Base-by-base conservation (phyloP, 2,113 vertebrate genomes). In the Microtus montanus region DNA sequence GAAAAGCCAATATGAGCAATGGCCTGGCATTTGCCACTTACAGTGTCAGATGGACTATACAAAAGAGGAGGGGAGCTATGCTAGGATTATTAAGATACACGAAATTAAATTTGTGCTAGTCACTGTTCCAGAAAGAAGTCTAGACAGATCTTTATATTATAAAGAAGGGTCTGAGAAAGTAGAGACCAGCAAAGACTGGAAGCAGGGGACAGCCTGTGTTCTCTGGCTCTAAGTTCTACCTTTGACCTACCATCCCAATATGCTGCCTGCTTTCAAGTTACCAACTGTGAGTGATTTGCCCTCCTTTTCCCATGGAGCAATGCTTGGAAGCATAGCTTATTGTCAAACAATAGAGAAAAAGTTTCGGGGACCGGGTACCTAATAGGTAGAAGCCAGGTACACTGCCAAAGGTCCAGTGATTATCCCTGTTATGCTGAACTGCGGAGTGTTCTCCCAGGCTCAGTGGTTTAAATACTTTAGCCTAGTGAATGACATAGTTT, bases 181-280 rank as follows among this genome's bases (percentile, higher is more conserved):
- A 22, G 2, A 8, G n/a, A 66, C 1, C 1, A 64, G 22, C 2
- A 3, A 75, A 28, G 10, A 90, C 38, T 0, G 0, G 52, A 89
- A n/a, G 10, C 5, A 22, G 47, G 19, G 13, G 19, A 38, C 1
- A 74, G n/a, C 22, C 52, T 61, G 44, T 35, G 30, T 41, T 17
- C 70, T 30, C 22, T 61, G 41, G 10, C 78, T 64, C 8, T 58
- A 82, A 66, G 30, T 83, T 26, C 9, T 47, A 66, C 85, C 44
- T 88, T 95, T 77, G 85, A 82, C 28, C n/a, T 61, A 47, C 68
- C 14, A 73, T 74, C 64, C 63, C 47, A 17, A 85, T 90, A 71
- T 19, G 17, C 3, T 38, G 24, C 10, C 73, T 19, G 58, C 9
- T 24, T 78, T 61, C 77, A 22, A 22, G 5, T 92, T 92, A 41